Percentiles rank a stretch among this genome's conserved stretches.
Evolutionary conservation across 2,113 vertebrate genomes (phyloP).

Genomic region (Pungitius pungitius): DNA sequence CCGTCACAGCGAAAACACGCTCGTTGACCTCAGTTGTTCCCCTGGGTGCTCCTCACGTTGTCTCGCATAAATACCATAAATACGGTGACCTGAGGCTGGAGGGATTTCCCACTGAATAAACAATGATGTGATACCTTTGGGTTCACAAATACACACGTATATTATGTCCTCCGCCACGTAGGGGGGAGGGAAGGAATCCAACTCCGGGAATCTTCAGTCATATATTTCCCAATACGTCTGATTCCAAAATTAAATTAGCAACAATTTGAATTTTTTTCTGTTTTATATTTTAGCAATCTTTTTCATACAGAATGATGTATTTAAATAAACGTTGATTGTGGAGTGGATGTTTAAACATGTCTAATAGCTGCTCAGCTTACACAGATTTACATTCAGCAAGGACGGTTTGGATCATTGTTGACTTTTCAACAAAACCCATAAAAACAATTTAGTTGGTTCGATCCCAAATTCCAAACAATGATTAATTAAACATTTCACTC

Average conservation of each 20-base stretch:
- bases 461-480: neutral
- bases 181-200: neutral
- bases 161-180: constrained; percentile 12
- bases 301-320: neutral
- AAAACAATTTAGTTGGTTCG: neutral
- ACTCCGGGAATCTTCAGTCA: neutral
- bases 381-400: neutral
- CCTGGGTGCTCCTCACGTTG: constrained; percentile 2
- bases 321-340: neutral
- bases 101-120: constrained; percentile 38
- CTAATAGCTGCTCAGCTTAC: neutral
- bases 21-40: constrained; percentile 25
- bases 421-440: neutral
- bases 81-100: constrained; percentile 23
- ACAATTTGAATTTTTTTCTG: neutral
- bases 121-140: constrained; percentile 1
- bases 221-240: neutral
- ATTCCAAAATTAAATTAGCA: neutral
- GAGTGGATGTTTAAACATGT: neutral
- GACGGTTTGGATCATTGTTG: neutral
- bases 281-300: neutral
- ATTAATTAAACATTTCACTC: neutral
- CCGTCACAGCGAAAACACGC: constrained; percentile 32
- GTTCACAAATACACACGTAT: neutral
- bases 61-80: constrained; percentile 34